Base-by-base conservation (phyloP, 2,797 vertebrate genomes). In the Catamblyrhynchus diadema region DNA sequence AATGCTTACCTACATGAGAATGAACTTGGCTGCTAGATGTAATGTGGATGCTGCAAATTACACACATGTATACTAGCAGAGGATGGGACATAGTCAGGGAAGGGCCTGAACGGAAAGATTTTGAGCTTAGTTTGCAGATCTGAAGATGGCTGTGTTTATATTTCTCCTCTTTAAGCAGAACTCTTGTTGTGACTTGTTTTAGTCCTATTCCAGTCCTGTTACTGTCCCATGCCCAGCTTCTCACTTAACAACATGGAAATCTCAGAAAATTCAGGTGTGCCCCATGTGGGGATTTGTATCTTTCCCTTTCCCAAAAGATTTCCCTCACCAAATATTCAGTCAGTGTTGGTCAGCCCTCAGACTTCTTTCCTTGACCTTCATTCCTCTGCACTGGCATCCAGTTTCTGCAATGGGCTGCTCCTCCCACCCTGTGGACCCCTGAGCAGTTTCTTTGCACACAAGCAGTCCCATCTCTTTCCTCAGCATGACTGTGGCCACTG, bases 1-100 rank as follows among this genome's bases (percentile, higher is more conserved):
- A 47, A 4, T 62, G 41, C 37, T 80, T 72, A 60, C 39, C 41
- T 53, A 9, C 28, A 44, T 6, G 14, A 19, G 14, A 66, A 44
- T 42, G 60, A 83, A 25, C 5, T 35, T 82, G 35, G 6, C 67
- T 87, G 32, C 54, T 84, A 62, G 22, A n/a, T 30, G 4, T 39
- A 78, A 56, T 4, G 33, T 16, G 30, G 10, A 12, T 44, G 42
- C 16, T 87, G 37, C 32, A 82, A 67, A 67, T 57, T 37, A 67
- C 5, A 6, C 24, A 39, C 5, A 9, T 14, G 19, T 50, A 5
- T 28, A 16, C 14, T 56, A 57, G 30, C 19, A 86, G n/a, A 6
- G 2, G 22, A 28, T n/a, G 23, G n/a, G 22, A 66, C 0, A 0
- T 11, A 77, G 44, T 20, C 27, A 56, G 45, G 22, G 10, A 35